Evolutionary conservation across 1,140 invertebrate genomes (phyloP).

Genomic region (Brachionus sp.): DNA sequence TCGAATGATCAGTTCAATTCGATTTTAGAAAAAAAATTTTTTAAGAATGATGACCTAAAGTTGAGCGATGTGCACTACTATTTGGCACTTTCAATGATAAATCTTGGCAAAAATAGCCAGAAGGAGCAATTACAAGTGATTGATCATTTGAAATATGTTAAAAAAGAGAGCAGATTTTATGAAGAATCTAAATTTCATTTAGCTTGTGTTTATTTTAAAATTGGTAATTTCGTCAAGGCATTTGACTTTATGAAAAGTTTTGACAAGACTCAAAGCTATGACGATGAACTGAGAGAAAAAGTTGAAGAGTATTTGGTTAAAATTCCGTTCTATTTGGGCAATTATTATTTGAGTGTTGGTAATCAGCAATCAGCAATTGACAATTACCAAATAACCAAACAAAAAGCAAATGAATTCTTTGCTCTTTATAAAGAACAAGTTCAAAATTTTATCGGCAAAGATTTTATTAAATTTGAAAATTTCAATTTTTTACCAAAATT

Average conservation of each 20-base stretch:
- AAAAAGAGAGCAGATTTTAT: constrained; percentile 29
- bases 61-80: constrained; percentile 19
- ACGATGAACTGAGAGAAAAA: background rate
- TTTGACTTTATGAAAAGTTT: constrained; percentile 20
- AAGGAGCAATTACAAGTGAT: background rate
- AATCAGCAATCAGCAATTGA: background rate
- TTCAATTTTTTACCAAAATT: background rate
- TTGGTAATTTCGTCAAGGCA: background rate
- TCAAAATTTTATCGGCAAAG: background rate
- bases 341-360: background rate
- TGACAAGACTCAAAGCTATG: background rate
- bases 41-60: constrained; percentile 8
- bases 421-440: background rate
- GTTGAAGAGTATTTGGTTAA: background rate
- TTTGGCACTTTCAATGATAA: constrained; percentile 28
- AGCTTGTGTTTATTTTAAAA: background rate
- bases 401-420: background rate
- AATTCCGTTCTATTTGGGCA: constrained; percentile 12
- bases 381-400: background rate
- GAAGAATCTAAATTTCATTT: background rate
- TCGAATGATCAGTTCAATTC: background rate
- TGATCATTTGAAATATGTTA: constrained; percentile 1
- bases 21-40: background rate
- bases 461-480: background rate
- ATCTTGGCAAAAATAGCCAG: background rate